phyloP scores from a whole-genome alignment of 64 coral and sea anemone species.

The Actinia tenebrosa region DNA sequence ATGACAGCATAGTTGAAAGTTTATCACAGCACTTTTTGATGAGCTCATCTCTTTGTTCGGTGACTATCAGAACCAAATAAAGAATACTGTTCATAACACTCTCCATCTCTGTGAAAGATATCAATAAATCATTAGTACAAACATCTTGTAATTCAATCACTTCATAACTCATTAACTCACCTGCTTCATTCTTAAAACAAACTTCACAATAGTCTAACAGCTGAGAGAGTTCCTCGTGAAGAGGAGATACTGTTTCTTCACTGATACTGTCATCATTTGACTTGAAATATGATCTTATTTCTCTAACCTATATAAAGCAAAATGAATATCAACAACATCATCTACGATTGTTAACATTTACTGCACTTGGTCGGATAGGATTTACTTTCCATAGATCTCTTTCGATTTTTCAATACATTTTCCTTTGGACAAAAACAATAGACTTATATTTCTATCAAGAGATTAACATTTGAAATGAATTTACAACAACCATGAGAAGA shows the following conservation, averaged over 20 bases:
- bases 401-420: no score
- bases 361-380: no score
- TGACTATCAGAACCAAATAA: constrained; percentile 69
- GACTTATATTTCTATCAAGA: no score
- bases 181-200: constrained; percentile 61
- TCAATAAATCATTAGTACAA: not conserved
- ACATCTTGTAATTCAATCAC: not conserved
- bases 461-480: no score
- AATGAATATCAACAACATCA: not conserved
- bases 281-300: constrained; percentile 73
- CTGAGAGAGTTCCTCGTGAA: constrained; percentile 75
- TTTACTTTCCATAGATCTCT: no score
- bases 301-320: constrained; percentile 39
- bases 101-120: constrained; percentile 71
- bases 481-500: no score
- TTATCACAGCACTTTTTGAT: constrained; percentile 81
- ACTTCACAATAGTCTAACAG: constrained; percentile 68
- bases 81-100: constrained; percentile 96
- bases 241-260: constrained; percentile 64
- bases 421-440: no score
- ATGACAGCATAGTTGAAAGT: constrained; percentile 35
- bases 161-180: constrained; percentile 17
- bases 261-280: constrained; percentile 61
- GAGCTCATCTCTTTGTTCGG: constrained; percentile 83
- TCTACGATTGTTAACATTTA: no score